Conservation (phyloP, 2,113 vertebrate genomes). For the Nyctibius bracteatus region DNA sequence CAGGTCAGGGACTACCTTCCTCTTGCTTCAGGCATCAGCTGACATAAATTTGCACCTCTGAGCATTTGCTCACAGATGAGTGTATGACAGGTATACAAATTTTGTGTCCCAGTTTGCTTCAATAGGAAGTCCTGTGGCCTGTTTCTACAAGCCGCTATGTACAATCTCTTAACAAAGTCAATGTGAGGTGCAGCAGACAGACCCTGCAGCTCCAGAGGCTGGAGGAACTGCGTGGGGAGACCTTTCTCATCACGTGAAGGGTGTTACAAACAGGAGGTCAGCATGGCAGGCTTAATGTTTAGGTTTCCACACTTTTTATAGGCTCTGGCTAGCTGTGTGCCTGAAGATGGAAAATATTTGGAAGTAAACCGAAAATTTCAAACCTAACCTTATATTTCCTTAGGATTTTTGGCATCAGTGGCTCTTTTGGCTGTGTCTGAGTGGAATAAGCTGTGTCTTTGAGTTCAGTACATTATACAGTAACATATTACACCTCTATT, state of each 20-base stretch:
- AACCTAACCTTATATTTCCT: slow-evolving; percentile 53
- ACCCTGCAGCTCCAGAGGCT: not conserved
- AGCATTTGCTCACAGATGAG: not conserved
- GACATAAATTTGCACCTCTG: not conserved
- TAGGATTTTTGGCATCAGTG: slow-evolving; percentile 39
- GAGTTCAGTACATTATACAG: slow-evolving; percentile 53
- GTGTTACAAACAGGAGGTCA: slow-evolving; percentile 33
- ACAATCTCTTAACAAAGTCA: not conserved
- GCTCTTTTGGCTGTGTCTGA: slow-evolving; percentile 33
- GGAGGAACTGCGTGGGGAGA: not conserved
- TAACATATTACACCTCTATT: slow-evolving; percentile 43
- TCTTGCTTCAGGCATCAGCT: not conserved
- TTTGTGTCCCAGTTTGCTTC: not conserved
- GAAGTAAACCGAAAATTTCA: slow-evolving; percentile 45
- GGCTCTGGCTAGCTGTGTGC: slow-evolving; percentile 9
- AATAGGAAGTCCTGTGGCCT: not conserved
- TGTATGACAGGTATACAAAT: not conserved
- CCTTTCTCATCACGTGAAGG: not conserved
- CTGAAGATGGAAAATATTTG: slow-evolving; percentile 60
- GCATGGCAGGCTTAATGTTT: slow-evolving; percentile 4
- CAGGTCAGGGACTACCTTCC: not conserved
- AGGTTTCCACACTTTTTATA: slow-evolving; percentile 52
- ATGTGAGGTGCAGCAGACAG: not conserved
- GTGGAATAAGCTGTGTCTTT: slow-evolving; percentile 56
- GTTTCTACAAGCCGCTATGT: not conserved